phyloP scores from a whole-genome alignment of 35 echinoderm and acorn worm species.

The Ophiothrix spiculata region DNA sequence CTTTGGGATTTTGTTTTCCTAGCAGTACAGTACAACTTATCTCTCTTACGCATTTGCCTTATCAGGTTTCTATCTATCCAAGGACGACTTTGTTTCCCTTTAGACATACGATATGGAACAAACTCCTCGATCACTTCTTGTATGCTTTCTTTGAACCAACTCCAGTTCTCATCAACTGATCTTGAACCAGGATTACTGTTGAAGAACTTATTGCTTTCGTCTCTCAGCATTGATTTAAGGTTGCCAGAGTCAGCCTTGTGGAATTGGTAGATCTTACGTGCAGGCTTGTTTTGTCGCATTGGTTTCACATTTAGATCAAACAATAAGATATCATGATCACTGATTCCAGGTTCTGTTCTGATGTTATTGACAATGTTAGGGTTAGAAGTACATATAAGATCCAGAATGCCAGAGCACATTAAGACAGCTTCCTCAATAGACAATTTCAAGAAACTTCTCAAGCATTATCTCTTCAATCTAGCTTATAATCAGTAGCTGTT shows the following conservation, averaged over 20 bases:
- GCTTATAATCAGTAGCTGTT: no score
- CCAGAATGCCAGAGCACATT: no score
- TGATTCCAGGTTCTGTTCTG: neutral
- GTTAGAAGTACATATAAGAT: constrained; percentile 6
- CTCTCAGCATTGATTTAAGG: neutral
- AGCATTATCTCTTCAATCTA: no score
- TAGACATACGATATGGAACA: constrained; percentile 11
- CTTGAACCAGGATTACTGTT: neutral
- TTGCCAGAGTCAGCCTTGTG: neutral
- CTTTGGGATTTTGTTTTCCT: constrained; percentile 9
- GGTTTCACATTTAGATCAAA: neutral
- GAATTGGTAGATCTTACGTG: constrained; percentile 10
- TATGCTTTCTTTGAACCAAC: neutral
- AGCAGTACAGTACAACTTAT: neutral
- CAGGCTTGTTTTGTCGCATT: neutral
- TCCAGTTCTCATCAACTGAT: constrained; percentile 13
- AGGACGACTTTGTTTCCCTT: neutral
- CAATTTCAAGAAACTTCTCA: no score
- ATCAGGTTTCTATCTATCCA: neutral
- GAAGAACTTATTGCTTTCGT: constrained; percentile 3
- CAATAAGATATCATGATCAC: neutral
- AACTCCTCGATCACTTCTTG: neutral
- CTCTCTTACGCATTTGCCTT: constrained; percentile 1
- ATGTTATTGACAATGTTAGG: constrained; percentile 9
- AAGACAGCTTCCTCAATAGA: no score